A percentile compares a stretch with the other conserved stretches of the same genome.
Evolutionary conservation across 2,888 invertebrate genomes (phyloP).

Genomic region (Opisthograptis luteolata): DNA sequence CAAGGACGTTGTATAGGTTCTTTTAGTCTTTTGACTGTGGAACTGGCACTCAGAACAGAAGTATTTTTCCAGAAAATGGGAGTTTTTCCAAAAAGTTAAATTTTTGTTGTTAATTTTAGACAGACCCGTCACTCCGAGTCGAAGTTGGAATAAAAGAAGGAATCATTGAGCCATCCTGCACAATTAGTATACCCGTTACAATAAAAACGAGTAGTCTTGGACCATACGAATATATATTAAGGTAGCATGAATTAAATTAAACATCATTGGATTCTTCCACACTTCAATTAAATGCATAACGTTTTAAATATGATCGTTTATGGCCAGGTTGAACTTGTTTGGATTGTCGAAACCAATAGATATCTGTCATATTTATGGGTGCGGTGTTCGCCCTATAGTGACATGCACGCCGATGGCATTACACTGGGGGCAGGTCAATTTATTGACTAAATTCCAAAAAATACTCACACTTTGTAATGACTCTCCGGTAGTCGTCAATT

Average conservation of each 20-base stretch:
- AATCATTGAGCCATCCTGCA: conserved; percentile 71
- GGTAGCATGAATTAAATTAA: conserved; percentile 52
- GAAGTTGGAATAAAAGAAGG: conserved; percentile 64
- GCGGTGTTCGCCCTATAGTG: conserved; percentile 87
- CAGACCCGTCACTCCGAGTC: conserved; percentile 56
- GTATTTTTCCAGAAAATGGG: no score
- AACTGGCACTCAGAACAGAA: no score
- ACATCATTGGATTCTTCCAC: no score
- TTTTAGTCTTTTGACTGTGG: no score
- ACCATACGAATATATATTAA: conserved; percentile 63
- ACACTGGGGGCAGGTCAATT: conserved; percentile 86
- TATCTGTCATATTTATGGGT: conserved; percentile 79
- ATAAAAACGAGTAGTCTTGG: conserved; percentile 76
- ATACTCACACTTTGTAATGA: conserved; percentile 86
- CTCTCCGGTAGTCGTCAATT: conserved; percentile 87
- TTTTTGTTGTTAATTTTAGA: conserved; percentile 38
- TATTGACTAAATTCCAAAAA: conserved; percentile 80
- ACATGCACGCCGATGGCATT: conserved; percentile 84
- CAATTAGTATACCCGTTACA: conserved; percentile 66
- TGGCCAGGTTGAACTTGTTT: conserved; percentile 62
- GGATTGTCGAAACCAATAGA: conserved; percentile 69
- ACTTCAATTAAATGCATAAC: neutral
- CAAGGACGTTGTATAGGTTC: no score
- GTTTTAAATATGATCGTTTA: neutral
- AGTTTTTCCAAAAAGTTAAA: no score